Evolutionary conservation across 2,888 invertebrate species (phyloP).

Genomic region (Lasioglossum leucozonium): DNA sequence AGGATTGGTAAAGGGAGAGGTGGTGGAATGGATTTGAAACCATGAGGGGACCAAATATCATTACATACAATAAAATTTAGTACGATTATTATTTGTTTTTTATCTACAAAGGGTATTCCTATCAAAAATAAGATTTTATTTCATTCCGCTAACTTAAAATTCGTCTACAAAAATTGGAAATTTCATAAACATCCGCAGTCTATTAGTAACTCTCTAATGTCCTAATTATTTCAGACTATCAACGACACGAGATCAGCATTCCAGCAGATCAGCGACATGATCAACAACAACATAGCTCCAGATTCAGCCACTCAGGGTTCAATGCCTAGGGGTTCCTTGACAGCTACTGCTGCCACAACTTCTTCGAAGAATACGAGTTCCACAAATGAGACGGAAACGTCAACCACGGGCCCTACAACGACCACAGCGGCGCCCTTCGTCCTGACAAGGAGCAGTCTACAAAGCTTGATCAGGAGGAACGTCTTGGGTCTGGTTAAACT

Average conservation of each 20-base stretch:
- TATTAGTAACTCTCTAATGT: too few relatives aligned
- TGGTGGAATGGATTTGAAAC: too few relatives aligned
- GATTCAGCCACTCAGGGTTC: conserved; percentile 67
- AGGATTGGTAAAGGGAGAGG: too few relatives aligned
- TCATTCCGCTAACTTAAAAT: too few relatives aligned
- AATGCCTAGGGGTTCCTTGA: conserved; percentile 46
- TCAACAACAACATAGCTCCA: conserved; percentile 77
- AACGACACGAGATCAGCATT: conserved; percentile 85
- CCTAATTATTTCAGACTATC: conserved; percentile 83
- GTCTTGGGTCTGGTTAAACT: conserved; percentile 85
- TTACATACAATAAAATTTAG: too few relatives aligned
- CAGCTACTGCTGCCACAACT: conserved; percentile 31
- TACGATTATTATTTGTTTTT: too few relatives aligned
- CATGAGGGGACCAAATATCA: too few relatives aligned
- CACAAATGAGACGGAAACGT: conserved; percentile 69
- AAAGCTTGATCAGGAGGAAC: conserved; percentile 85
- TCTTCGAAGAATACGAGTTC: conserved; percentile 10
- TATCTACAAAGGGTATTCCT: too few relatives aligned
- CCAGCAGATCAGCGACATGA: conserved; percentile 82
- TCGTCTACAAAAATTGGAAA: too few relatives aligned
- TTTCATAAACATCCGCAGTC: too few relatives aligned
- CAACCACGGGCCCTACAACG: conserved; percentile 77
- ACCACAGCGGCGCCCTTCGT: conserved; percentile 80
- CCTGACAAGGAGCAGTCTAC: conserved; percentile 83
- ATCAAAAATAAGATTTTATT: too few relatives aligned